Conservation (phyloP, 2,888 invertebrate species). For the Morpho deidamia region DNA sequence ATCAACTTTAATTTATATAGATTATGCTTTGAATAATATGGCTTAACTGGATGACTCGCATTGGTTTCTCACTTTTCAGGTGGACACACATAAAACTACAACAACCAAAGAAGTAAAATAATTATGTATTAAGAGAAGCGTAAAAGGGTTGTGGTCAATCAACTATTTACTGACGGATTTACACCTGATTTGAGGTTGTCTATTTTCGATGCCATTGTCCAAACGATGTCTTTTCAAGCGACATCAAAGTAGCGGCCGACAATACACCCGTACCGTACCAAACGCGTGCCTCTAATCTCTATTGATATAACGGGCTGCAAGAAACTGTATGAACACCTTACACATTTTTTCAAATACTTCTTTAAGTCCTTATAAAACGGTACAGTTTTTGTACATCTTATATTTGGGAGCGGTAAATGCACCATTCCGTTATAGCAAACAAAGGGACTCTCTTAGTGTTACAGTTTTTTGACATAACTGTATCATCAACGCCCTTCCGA, state of each 20-base stretch:
- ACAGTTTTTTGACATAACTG: slow-evolving; percentile 73
- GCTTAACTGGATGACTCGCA: no score
- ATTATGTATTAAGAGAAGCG: neutral
- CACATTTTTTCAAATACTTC: slow-evolving; percentile 51
- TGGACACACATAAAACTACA: no score
- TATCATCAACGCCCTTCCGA: slow-evolving; percentile 57
- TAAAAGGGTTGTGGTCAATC: neutral
- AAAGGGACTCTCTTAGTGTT: slow-evolving; percentile 59
- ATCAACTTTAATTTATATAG: no score
- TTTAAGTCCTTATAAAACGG: slow-evolving; percentile 62
- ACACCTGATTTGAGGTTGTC: slow-evolving; percentile 47
- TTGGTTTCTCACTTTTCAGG: no score
- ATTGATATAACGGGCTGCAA: slow-evolving; percentile 71
- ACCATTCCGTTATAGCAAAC: slow-evolving; percentile 60
- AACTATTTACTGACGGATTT: slow-evolving; percentile 41
- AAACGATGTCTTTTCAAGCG: slow-evolving; percentile 63
- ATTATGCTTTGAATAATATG: no score
- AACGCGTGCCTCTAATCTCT: slow-evolving; percentile 74
- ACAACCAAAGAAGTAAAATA: neutral
- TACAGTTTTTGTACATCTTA: slow-evolving; percentile 57
- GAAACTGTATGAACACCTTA: slow-evolving; percentile 69
- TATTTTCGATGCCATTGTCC: slow-evolving; percentile 38
- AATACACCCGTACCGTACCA: slow-evolving; percentile 49
- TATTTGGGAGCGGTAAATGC: slow-evolving; percentile 57
- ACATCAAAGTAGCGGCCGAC: slow-evolving; percentile 63